phyloP scores from a whole-genome alignment of 2,797 vertebrate species.

The Allobates femoralis region DNA sequence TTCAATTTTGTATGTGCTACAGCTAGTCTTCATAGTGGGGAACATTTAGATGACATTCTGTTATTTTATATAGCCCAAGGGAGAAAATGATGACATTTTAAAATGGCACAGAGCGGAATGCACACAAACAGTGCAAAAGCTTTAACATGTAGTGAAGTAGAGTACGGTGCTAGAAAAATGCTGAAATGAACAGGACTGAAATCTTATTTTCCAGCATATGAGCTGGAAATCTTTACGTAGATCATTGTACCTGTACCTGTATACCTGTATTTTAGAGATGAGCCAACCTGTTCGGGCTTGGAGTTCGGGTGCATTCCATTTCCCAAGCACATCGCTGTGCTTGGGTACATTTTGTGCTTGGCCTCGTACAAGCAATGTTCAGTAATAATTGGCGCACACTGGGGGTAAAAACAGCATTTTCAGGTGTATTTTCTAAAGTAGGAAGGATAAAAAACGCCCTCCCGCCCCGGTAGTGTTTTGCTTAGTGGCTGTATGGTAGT shows the following conservation, averaged over 20 bases:
- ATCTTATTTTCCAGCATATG: neutral
- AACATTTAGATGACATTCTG: conserved; percentile 67
- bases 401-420: too few species aligned
- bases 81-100: conserved; percentile 70
- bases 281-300: too few species aligned
- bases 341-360: too few species aligned
- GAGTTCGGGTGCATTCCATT: too few species aligned
- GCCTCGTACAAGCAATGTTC: too few species aligned
- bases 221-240: conserved; percentile 8
- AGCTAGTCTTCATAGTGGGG: conserved; percentile 67
- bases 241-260: neutral
- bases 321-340: too few species aligned
- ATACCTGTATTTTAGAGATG: too few species aligned
- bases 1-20: conserved; percentile 71
- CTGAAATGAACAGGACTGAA: conserved; percentile 51
- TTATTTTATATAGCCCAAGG: conserved; percentile 68
- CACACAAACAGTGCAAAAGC: conserved; percentile 66
- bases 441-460: too few species aligned
- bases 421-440: too few species aligned
- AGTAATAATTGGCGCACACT: too few species aligned
- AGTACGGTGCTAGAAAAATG: conserved; percentile 58
- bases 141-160: conserved; percentile 55
- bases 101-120: conserved; percentile 67
- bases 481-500: too few species aligned
- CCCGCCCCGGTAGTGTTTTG: too few species aligned